Base-by-base conservation (phyloP, 2,888 invertebrate genomes). In the Invenusta paracnida region DNA sequence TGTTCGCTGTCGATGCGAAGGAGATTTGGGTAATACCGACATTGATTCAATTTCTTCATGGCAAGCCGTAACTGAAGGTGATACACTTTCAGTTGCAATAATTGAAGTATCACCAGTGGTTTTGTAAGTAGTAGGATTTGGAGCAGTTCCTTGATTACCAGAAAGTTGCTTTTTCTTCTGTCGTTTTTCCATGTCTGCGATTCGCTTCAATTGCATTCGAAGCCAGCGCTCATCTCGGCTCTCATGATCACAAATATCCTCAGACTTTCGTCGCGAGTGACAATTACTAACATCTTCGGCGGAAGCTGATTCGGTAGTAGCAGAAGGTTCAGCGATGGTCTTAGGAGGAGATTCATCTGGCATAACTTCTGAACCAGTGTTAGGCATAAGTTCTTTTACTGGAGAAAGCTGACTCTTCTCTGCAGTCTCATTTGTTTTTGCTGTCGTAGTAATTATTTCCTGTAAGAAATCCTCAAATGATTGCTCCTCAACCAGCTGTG, bases 161-260 rank as follows among this genome's bases (percentile, higher is more conserved):
- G 48, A 48, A 11, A 11, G 48, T 17, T 48, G 48, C 17, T 73
- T 73, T 23, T 73, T 73, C 11, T n/a, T 73, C 23, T 73, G 73
- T 5, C 73, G 73, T 23, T 73, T 73, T 73, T 73, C 73, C 73
- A 73, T 73, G 25, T 73, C 73, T 73, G 73, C 73, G 23, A 73
- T 73, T 73, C 73, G 11, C 27, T 73, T 73, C 11, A 73, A 23
- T 23, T 73, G 73, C 73, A 73, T 73, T 25, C 73, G 73, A 5
- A 73, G 23, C 73, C 73, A 73, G 25, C 73, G 73, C 23, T 73
- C 73, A 2, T 73, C 73, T 5, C 73, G 73, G 25, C 73, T 73
- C 23, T 73, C 73, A 5, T 23, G 17, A 73, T 5, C 48, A 17
- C 17, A 17, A 5, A 11, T 5, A 23, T 73, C 73, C 25, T 73